Conservation (phyloP, 2,888 invertebrate genomes). For the Lasioglossum figueresi region DNA sequence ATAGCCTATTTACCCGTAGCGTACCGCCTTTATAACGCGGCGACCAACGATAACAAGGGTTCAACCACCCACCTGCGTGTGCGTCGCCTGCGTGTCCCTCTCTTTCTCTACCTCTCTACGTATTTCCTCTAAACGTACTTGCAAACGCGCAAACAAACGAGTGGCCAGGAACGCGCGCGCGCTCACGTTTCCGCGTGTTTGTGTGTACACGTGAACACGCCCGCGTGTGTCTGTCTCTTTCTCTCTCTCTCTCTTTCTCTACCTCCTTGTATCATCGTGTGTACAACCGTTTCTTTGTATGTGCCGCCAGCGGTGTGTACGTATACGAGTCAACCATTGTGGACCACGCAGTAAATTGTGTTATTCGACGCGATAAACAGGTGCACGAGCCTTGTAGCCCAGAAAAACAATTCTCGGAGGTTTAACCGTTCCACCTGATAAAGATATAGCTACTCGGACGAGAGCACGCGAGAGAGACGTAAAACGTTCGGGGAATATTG, state of each 20-base stretch:
- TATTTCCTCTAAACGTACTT: slow-evolving; percentile 60
- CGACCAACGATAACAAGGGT: slow-evolving; percentile 72
- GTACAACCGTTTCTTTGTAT: slow-evolving; percentile 55
- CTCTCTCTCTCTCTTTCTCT: slow-evolving; percentile 26
- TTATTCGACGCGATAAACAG: slow-evolving; percentile 72
- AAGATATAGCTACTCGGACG: slow-evolving; percentile 2
- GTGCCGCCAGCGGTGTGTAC: slow-evolving; percentile 39
- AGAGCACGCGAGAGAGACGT: slow-evolving; percentile 37
- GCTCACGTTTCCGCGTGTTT: slow-evolving; percentile 47
- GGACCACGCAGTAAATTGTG: slow-evolving; percentile 72
- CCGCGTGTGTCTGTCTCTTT: slow-evolving; percentile 46
- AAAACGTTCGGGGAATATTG: slow-evolving; percentile 46
- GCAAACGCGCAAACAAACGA: slow-evolving; percentile 42
- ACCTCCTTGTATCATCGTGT: slow-evolving; percentile 43
- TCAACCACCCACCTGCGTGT: slow-evolving; percentile 75
- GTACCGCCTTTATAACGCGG: slow-evolving; percentile 59
- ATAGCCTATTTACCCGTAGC: slow-evolving; percentile 75
- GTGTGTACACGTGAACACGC: slow-evolving; percentile 55
- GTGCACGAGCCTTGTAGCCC: slow-evolving; percentile 50
- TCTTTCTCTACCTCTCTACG: slow-evolving; percentile 66
- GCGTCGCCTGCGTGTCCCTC: slow-evolving; percentile 61
- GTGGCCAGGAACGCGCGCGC: slow-evolving; percentile 40
- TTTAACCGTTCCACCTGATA: neutral
- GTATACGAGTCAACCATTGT: slow-evolving; percentile 66
- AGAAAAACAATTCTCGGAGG: slow-evolving; percentile 40